Percentiles rank a stretch among this genome's conserved stretches.
Evolutionary conservation across 2,888 invertebrate genomes (phyloP).

Genomic region (Campoplex nolae): DNA sequence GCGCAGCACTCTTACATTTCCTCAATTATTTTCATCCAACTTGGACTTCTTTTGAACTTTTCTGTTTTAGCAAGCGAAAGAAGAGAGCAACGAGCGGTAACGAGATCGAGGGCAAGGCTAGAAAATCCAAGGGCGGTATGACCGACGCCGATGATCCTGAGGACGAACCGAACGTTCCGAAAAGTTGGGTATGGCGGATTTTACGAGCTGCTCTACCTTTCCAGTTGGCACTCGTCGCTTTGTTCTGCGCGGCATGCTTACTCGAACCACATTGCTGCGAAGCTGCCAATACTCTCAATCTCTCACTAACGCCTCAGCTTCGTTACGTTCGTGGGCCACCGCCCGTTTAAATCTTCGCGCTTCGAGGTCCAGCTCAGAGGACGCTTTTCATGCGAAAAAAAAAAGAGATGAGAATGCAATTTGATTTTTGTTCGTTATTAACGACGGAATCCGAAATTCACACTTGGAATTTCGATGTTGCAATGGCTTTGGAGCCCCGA

Average conservation of each 20-base stretch:
- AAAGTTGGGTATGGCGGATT: slow-evolving; percentile 90
- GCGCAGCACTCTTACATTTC: slow-evolving; percentile 16
- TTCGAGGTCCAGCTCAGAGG: slow-evolving; percentile 4
- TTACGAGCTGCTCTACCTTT: slow-evolving; percentile 91
- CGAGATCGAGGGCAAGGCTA: slow-evolving; percentile 44
- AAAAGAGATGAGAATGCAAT: background rate
- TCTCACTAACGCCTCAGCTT: slow-evolving; percentile 92
- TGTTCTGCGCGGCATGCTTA: slow-evolving; percentile 90
- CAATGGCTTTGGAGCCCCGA: background rate
- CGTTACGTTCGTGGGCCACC: slow-evolving; percentile 94
- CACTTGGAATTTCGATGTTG: slow-evolving; percentile 42
- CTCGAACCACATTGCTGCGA: slow-evolving; percentile 92
- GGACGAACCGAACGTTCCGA: slow-evolving; percentile 86
- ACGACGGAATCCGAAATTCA: slow-evolving; percentile 25
- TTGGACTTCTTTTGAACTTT: slow-evolving; percentile 37
- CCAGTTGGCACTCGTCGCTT: slow-evolving; percentile 90
- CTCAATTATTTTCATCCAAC: slow-evolving; percentile 21
- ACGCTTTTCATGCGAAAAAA: background rate
- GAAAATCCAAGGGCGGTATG: slow-evolving; percentile 81
- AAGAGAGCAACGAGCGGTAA: slow-evolving; percentile 66
- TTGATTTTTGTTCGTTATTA: background rate
- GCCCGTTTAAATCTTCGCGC: slow-evolving; percentile 87
- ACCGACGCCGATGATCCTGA: slow-evolving; percentile 86
- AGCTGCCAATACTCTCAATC: slow-evolving; percentile 90
- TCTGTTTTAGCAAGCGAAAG: slow-evolving; percentile 77